phyloP scores from a whole-genome alignment of 1,140 invertebrate genomes.

The Ptiloglossa arizonensis region DNA sequence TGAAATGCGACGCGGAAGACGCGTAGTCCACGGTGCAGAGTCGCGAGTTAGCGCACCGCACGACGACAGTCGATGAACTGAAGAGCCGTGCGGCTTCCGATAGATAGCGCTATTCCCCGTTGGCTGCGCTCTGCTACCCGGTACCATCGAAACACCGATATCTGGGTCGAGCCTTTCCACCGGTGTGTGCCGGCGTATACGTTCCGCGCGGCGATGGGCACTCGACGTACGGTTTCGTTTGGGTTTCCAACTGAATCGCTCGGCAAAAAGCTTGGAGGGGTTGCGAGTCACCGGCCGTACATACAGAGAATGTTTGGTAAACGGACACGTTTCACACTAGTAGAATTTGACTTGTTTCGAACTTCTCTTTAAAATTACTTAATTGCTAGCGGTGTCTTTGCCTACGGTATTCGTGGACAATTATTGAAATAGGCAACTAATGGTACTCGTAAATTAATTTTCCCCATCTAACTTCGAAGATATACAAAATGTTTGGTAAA shows the following conservation, averaged over 20 bases:
- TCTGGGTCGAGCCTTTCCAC: conserved; percentile 79
- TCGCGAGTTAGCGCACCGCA: conserved; percentile 42
- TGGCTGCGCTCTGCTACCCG: conserved; percentile 60
- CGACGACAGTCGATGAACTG: conserved; percentile 75
- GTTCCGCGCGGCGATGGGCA: conserved; percentile 10
- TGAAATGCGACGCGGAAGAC: not conserved
- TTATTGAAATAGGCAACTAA: no score
- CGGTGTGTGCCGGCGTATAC: conserved; percentile 3
- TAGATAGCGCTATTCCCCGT: conserved; percentile 59
- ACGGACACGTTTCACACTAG: no score
- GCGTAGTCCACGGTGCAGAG: not conserved
- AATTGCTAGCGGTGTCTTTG: no score
- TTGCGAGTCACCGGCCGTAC: not conserved
- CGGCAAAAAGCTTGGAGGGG: not conserved
- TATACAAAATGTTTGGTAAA: no score
- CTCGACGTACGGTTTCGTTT: conserved; percentile 26
- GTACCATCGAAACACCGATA: conserved; percentile 77
- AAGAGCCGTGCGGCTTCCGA: conserved; percentile 67
- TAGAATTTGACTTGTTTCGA: no score
- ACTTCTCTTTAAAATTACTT: no score
- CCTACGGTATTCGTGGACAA: no score
- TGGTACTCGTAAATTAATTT: no score
- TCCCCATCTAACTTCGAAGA: no score
- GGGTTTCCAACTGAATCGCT: conserved; percentile 16
- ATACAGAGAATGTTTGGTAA: no score